Percentiles rank a stretch among this genome's conserved stretches.
Conservation (phyloP, 2,888 invertebrate genomes). For the Bugulina stolonifera region DNA sequence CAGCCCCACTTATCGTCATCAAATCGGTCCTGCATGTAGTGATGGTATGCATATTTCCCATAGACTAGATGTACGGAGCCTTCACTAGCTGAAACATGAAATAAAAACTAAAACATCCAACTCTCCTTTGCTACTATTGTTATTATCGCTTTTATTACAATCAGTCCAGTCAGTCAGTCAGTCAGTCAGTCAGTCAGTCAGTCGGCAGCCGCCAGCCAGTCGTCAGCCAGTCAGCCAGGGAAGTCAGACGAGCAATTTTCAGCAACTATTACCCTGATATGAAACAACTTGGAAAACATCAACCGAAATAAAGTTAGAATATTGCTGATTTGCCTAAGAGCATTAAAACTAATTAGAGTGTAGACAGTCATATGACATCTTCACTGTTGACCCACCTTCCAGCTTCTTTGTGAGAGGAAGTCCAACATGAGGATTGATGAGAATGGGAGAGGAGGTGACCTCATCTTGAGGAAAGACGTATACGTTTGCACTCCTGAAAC, state of each 20-base stretch:
- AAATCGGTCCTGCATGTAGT: constrained; percentile 82
- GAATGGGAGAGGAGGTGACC: constrained; percentile 52
- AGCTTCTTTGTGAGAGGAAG: constrained; percentile 43
- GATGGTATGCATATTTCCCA: constrained; percentile 87
- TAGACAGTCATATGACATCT: too few relatives aligned
- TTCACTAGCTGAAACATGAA: background rate
- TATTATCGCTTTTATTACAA: too few relatives aligned
- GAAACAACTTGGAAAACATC: too few relatives aligned
- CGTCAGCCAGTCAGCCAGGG: constrained; percentile 13
- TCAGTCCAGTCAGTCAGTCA: background rate
- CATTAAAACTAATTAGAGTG: too few relatives aligned
- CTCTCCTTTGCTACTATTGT: too few relatives aligned
- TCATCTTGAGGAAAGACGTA: constrained; percentile 29
- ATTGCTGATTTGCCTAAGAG: too few relatives aligned
- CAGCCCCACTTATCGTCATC: constrained; percentile 99
- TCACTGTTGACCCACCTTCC: background rate
- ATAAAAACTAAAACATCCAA: too few relatives aligned
- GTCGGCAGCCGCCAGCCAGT: background rate
- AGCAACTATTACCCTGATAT: too few relatives aligned
- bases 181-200: background rate
- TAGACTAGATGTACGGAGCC: constrained; percentile 6
- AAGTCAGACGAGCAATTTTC: too few relatives aligned
- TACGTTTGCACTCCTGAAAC: constrained; percentile 69
- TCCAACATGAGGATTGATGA: constrained; percentile 71
- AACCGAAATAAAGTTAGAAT: too few relatives aligned